Base-by-base conservation (phyloP, 2,888 invertebrate genomes). In the Dynastes tityus region DNA sequence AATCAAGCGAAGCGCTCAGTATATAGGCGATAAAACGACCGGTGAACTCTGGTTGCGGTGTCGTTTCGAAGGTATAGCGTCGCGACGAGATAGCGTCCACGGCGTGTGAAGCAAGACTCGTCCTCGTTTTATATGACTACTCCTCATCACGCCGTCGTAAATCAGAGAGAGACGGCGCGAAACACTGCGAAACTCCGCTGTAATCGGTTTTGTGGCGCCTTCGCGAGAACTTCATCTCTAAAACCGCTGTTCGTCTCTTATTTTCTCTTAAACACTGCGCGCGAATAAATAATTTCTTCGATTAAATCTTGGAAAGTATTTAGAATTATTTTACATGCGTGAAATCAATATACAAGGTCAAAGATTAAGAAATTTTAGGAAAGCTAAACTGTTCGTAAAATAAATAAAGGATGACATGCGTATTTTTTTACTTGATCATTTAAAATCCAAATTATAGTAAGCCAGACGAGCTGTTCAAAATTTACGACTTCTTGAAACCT, bases 111-210 rank as follows among this genome's bases (percentile, higher is more conserved):
- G 68, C 61, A 68, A 78, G 75, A 61, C 78, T 75, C 74, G 78
- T 65, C 64, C 78, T 81, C 82, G 82, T 82, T 85, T 85, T 85
- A 73, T 61, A 85, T 85, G 85, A 84, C 85, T 83, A 84, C 85
- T 85, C 83, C 84, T 85, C 85, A 85, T 85, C 85, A 84, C 83
- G 83, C 82, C 81, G 80, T 83, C 84, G 83, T 83, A 84, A 84
- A 84, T 84, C 83, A 83, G 83, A 81, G 82, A 82, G 71, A 73
- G 73, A 73, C 29, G 27, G 61, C 27, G 37, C n/a, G 58, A 73
- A 61, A 73, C 40, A 73, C 27, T 45, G 73, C 61, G 73, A 58
- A 73, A 61, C n/a, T 16, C 68, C 11, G 0, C 4, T n/a, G 45
- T 73, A 73, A 73, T 58, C 45, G 73, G 53, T 73, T 73, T 58